These are phyloP conservation scores for Agrochola litura DNA, from an alignment of 2,888 invertebrate genomes.

Conservation along the genomic window DNA sequence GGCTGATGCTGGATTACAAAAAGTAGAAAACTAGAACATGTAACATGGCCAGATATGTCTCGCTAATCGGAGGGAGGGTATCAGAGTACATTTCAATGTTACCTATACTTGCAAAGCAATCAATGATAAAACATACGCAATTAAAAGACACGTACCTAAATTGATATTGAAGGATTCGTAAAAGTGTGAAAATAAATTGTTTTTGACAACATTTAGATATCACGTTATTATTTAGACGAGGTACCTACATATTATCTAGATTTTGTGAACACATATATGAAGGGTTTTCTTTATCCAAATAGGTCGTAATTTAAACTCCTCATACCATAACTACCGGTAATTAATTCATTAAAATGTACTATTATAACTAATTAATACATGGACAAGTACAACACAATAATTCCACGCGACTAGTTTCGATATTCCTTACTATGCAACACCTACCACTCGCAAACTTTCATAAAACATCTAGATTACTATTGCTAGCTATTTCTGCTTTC, in stretches of 20 bases:
- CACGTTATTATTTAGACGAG: constrained; percentile 33
- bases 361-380: constrained; percentile 42
- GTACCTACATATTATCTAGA: constrained; percentile 45
- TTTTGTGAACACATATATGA: constrained; percentile 61
- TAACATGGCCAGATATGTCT: constrained; percentile 9
- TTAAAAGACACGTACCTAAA: constrained; percentile 6
- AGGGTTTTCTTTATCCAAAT: constrained; percentile 43
- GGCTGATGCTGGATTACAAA: constrained; percentile 33
- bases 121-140: constrained; percentile 3
- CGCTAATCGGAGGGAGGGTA: background rate
- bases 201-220: constrained; percentile 27
- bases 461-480: constrained; percentile 48
- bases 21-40: constrained; percentile 28
- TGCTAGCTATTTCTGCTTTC: constrained; percentile 36
- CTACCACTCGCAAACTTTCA: constrained; percentile 30
- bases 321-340: constrained; percentile 23
- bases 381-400: constrained; percentile 35
- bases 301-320: constrained; percentile 31
- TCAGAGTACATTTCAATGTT: background rate
- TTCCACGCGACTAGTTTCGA: constrained; percentile 38
- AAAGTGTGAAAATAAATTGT: constrained; percentile 3
- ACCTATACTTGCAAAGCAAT: background rate
- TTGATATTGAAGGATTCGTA: constrained; percentile 12
- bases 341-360: constrained; percentile 30
- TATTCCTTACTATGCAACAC: constrained; percentile 21